Base-by-base conservation (phyloP, 2,888 invertebrate species). In the Pammene fasciana region DNA sequence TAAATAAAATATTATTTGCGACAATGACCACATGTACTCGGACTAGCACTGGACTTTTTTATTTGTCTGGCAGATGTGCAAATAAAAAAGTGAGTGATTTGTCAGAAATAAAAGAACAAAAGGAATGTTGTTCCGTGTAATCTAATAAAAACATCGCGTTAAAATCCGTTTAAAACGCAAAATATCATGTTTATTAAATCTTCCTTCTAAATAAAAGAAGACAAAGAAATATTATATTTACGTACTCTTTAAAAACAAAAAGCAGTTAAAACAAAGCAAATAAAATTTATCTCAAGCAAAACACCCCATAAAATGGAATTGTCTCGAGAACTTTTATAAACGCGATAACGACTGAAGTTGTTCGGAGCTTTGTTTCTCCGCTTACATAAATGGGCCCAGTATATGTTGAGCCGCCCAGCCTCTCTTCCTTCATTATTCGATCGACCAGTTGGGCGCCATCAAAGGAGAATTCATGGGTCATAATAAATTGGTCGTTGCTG, bases 341-440 rank as follows among this genome's bases (percentile, higher is more conserved):
- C 86, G 90, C 88, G 92, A 92, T 92, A 92, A 92, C 92, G 90
- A 85, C 90, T 80, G 76, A 92, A 92, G 90, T 92, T 92, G 89
- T 87, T 86, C 89, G 76, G 78, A 81, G 89, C 89, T 89, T 89
- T 89, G 90, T 89, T 90, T 80, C 89, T 82, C 77, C 81, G 86
- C 86, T 89, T 86, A 90, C 85, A 89, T 90, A 90, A 89, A 90
- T 82, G 82, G 76, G 82, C 66, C 90, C 86, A 88, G 75, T 68
- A 43, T 54, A 65, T 16, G 13, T 54, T 75, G 88, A 79, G 41
- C 88, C 75, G n/a, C 78, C 74, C 67, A 72, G 72, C 73, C 16
- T 65, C 76, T 73, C 72, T 67, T 71, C 70, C 65, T 61, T 18
- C 50, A 59, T 26, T 64, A 50, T 48, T 71, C 55, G 71, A 41